These are phyloP conservation scores for Pherbina coryleti DNA, from an alignment of 2,888 invertebrate species.

Conservation along the genomic window DNA sequence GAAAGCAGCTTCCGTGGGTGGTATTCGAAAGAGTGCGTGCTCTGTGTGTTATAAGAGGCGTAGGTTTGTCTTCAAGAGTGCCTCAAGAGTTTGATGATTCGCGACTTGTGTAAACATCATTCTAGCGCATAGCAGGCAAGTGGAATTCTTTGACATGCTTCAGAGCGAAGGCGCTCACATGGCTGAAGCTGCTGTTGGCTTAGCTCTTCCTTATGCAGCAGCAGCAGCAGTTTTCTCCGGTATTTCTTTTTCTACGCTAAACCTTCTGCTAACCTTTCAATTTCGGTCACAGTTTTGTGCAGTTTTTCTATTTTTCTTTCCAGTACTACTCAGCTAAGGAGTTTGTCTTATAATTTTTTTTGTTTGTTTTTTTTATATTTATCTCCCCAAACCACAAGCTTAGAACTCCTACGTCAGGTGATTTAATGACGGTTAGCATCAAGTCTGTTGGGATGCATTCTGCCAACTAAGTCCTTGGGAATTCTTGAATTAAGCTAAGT, in stretches of 20 bases:
- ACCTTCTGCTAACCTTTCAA: neutral
- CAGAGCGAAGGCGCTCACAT: neutral
- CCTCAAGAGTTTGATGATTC: constrained; percentile 26
- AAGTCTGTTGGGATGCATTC: neutral
- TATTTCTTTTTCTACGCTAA: neutral
- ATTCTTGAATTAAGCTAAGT: constrained; percentile 6
- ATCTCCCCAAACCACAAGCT: neutral
- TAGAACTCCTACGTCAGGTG: neutral
- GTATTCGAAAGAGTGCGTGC: neutral
- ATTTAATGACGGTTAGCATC: neutral
- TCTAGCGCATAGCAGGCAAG: neutral
- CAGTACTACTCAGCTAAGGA: neutral
- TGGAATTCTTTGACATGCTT: neutral
- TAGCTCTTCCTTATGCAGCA: neutral
- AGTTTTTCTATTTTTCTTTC: neutral
- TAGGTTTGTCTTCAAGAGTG: neutral
- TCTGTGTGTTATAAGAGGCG: neutral
- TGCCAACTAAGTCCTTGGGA: constrained; percentile 4
- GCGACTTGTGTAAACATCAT: constrained; percentile 26
- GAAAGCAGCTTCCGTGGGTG: neutral
- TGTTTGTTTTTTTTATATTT: too few species aligned
- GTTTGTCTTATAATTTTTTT: too few species aligned
- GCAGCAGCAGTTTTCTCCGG: neutral
- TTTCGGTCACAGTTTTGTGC: neutral
- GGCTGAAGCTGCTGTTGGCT: neutral